These are phyloP conservation scores for Thalassoma bifasciatum DNA, from an alignment of 2,113 vertebrate genomes.

Conservation along the genomic window DNA sequence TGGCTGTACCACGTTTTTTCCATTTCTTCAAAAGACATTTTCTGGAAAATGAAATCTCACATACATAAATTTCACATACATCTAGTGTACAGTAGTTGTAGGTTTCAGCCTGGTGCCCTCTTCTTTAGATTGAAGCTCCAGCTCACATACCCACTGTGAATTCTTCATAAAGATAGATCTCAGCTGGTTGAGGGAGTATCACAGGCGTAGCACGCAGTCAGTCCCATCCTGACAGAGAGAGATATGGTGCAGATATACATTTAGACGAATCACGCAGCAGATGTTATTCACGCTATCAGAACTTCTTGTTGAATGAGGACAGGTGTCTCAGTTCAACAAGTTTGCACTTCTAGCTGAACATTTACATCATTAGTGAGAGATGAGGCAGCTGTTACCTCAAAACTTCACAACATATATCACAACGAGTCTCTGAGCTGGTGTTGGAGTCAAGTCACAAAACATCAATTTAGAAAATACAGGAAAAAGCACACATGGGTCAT, in stretches of 20 bases:
- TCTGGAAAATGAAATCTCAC: neutral
- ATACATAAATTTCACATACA: neutral
- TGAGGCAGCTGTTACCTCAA: constrained; percentile 48
- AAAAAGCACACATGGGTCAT: no score
- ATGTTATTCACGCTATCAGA: constrained; percentile 11
- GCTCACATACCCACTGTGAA: neutral
- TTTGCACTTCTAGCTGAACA: constrained; percentile 17
- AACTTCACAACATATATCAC: neutral
- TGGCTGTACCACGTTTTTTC: no score
- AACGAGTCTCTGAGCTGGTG: no score
- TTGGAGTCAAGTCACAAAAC: neutral
- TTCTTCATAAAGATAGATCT: constrained; percentile 39
- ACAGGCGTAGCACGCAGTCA: neutral
- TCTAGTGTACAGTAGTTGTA: neutral
- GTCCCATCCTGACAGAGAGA: constrained; percentile 26
- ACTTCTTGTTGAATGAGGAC: constrained; percentile 21
- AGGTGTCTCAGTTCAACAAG: constrained; percentile 48
- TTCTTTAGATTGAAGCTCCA: neutral
- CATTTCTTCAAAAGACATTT: no score
- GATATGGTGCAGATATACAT: constrained; percentile 31
- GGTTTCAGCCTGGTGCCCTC: neutral
- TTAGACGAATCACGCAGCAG: constrained; percentile 11
- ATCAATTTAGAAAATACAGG: no score
- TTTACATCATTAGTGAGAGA: constrained; percentile 59
- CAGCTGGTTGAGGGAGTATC: constrained; percentile 60